phyloP scores from a whole-genome alignment of 2,797 vertebrate species.

The Otolemur crassicaudatus region DNA sequence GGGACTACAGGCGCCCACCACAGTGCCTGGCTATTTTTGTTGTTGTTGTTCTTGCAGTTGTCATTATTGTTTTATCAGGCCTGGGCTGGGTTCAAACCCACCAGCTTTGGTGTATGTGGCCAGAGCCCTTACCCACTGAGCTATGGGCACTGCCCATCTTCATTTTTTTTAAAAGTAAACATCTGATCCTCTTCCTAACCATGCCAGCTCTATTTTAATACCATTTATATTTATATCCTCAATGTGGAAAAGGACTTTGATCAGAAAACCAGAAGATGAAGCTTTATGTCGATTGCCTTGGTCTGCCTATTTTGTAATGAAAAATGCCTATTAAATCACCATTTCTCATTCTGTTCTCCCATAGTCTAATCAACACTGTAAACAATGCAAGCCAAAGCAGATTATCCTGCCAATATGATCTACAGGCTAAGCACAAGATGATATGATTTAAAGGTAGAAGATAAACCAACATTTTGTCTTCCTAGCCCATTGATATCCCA shows the following conservation, averaged over 20 bases:
- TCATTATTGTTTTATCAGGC: too few relatives aligned
- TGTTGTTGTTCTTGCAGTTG: too few relatives aligned
- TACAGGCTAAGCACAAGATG: conserved; percentile 46
- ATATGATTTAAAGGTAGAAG: conserved; percentile 64
- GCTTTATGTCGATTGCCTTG: conserved; percentile 6
- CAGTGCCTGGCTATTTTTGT: neutral
- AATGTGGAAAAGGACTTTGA: conserved; percentile 14
- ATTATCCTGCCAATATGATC: conserved; percentile 76
- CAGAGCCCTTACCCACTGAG: too few relatives aligned
- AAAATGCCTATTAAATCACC: conserved; percentile 56
- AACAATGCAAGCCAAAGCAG: conserved; percentile 55
- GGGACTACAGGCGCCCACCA: too few relatives aligned
- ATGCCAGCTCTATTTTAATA: conserved; percentile 40
- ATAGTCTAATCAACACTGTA: conserved; percentile 13
- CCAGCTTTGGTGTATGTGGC: too few relatives aligned
- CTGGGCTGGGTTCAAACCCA: too few relatives aligned
- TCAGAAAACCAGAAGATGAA: neutral
- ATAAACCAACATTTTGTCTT: conserved; percentile 73
- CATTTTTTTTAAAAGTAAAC: conserved; percentile 36
- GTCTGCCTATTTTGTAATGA: conserved; percentile 50
- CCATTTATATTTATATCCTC: neutral
- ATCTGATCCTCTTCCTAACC: conserved; percentile 47
- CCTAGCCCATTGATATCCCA: conserved; percentile 37
- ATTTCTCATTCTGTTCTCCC: conserved; percentile 59
- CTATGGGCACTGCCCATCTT: neutral